Evolutionary conservation across 2,113 vertebrate genomes (phyloP).

Genomic region (Gallinago media): DNA sequence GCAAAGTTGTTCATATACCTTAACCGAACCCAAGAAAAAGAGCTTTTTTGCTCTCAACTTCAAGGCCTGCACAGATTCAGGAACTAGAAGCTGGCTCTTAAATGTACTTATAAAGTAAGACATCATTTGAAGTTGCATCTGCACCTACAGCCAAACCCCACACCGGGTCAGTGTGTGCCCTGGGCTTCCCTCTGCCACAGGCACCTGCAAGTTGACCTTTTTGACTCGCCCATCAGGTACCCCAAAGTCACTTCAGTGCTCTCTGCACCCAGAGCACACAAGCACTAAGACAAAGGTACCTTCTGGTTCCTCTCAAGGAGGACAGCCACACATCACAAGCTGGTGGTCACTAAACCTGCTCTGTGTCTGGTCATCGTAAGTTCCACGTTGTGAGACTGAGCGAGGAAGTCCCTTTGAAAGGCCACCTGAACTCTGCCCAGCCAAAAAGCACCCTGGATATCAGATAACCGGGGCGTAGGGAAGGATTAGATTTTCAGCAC

Average conservation of each 20-base stretch:
- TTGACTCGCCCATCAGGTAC: neutral
- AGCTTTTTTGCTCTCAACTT: neutral
- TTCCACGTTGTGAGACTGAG: neutral
- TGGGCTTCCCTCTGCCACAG: neutral
- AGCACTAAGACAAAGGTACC: neutral
- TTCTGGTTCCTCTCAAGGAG: neutral
- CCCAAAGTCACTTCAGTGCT: neutral
- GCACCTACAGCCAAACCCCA: neutral
- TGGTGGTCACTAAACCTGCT: neutral
- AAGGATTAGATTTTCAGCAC: neutral
- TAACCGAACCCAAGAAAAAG: neutral
- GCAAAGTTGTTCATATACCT: neutral
- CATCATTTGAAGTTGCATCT: neutral
- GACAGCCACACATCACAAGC: neutral
- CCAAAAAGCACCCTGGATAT: neutral
- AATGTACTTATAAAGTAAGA: neutral
- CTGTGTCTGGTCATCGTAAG: rapidly evolving
- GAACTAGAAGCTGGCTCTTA: neutral
- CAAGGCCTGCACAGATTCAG: neutral
- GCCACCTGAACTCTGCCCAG: neutral
- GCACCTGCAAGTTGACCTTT: neutral
- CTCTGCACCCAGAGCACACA: neutral
- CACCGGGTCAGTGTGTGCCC: too few relatives aligned
- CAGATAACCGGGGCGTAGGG: rapidly evolving
- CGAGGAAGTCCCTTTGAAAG: neutral